A percentile compares a stretch with the other conserved stretches of the same genome.
These are phyloP conservation scores for Rattus rattus DNA, from an alignment of 2,113 vertebrate species.

Conservation along the genomic window DNA sequence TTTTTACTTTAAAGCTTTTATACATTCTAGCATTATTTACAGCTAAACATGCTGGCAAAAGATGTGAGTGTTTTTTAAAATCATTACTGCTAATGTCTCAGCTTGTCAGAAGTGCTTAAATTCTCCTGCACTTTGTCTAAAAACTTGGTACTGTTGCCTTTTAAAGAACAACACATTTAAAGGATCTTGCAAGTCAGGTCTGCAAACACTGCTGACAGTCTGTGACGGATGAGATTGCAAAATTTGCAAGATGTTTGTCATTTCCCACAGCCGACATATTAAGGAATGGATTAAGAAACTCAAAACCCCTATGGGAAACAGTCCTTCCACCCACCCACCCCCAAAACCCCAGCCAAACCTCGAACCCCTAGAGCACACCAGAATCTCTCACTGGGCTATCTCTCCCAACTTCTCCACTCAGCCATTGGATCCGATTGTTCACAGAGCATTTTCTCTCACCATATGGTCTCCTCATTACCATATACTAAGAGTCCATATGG, in stretches of 20 bases:
- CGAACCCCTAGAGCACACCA: slow-evolving; percentile 80
- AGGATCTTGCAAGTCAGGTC: slow-evolving; percentile 88
- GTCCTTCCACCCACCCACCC: slow-evolving; percentile 44
- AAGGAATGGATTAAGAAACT: slow-evolving; percentile 86
- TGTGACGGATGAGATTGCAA: slow-evolving; percentile 88
- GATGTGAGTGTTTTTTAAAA: slow-evolving; percentile 88
- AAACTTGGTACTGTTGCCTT: slow-evolving; percentile 89
- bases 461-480: slow-evolving; percentile 92
- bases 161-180: slow-evolving; percentile 88
- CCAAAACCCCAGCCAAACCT: slow-evolving; percentile 67
- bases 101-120: slow-evolving; percentile 89
- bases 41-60: slow-evolving; percentile 88
- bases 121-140: slow-evolving; percentile 90
- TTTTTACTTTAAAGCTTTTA: slow-evolving; percentile 87
- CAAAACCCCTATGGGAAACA: slow-evolving; percentile 81
- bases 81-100: slow-evolving; percentile 90
- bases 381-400: slow-evolving; percentile 82
- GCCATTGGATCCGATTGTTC: slow-evolving; percentile 88
- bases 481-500: slow-evolving; percentile 93
- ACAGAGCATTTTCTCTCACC: slow-evolving; percentile 88
- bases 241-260: slow-evolving; percentile 88
- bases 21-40: slow-evolving; percentile 87
- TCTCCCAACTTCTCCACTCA: slow-evolving; percentile 85
- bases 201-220: slow-evolving; percentile 90
- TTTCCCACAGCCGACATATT: slow-evolving; percentile 83